Conservation (phyloP, 2,888 invertebrate species). For the Leptinotarsa peninsularis region DNA sequence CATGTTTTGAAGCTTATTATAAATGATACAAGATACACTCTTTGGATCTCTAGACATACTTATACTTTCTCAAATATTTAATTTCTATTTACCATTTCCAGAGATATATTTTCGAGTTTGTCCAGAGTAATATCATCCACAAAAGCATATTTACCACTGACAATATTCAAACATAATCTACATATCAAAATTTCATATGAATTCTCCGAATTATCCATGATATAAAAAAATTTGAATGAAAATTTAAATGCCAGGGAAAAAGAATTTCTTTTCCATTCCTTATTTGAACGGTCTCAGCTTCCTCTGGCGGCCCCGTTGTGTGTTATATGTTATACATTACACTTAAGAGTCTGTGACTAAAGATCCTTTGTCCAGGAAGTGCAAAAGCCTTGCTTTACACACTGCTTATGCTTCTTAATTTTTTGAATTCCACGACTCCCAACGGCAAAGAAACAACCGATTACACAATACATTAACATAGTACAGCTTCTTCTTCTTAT, state of each 20-base stretch:
- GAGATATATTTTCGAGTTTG: background rate
- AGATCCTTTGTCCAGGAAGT: too few species aligned
- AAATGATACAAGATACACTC: background rate
- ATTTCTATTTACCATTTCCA: constrained; percentile 1
- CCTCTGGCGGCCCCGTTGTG: too few species aligned
- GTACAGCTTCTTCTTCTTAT: too few species aligned
- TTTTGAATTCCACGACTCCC: too few species aligned
- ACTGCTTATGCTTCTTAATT: too few species aligned
- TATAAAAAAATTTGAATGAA: background rate
- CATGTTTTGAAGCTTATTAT: too few species aligned
- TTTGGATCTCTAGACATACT: background rate
- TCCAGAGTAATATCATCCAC: background rate
- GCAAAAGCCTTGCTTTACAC: too few species aligned
- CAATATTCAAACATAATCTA: constrained; percentile 1
- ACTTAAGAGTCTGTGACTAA: too few species aligned
- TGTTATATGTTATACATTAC: too few species aligned
- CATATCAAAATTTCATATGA: background rate
- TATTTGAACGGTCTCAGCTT: too few species aligned
- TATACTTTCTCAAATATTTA: background rate
- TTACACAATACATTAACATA: too few species aligned
- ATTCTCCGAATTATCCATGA: background rate
- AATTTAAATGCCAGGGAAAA: background rate
- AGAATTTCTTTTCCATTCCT: background rate
- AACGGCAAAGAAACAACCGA: too few species aligned
- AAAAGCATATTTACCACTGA: background rate